Evolutionary conservation across 2,797 vertebrate species (phyloP).

Genomic region (Oophaga sylvatica): DNA sequence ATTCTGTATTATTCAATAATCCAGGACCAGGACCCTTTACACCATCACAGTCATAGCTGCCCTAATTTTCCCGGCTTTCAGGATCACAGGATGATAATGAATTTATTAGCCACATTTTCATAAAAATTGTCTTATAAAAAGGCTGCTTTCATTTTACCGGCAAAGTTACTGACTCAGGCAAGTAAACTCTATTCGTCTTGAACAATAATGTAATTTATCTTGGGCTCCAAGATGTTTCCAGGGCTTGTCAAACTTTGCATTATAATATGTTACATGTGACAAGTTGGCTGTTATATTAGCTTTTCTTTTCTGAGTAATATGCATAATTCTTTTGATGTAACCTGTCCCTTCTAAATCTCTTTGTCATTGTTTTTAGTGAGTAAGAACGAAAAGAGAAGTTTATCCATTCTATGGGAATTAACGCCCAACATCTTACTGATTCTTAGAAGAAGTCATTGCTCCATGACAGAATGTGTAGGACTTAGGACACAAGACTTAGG

Average conservation of each 20-base stretch:
- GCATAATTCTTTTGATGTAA: not conserved
- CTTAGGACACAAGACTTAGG: not conserved
- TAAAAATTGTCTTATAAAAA: not conserved
- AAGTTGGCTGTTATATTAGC: slow-evolving; percentile 31
- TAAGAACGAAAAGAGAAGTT: not conserved
- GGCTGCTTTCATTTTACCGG: not conserved
- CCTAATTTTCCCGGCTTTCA: too few relatives aligned
- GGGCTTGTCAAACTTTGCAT: not conserved
- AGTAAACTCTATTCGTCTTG: not conserved
- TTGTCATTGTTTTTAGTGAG: not conserved
- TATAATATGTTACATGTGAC: slow-evolving; percentile 16
- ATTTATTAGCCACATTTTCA: too few relatives aligned
- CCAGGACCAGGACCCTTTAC: too few relatives aligned
- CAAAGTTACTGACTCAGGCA: not conserved
- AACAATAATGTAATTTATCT: slow-evolving; percentile 10
- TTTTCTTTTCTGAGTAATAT: slow-evolving; percentile 46
- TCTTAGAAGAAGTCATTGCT: not conserved
- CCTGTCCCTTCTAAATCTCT: not conserved
- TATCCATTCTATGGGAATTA: not conserved
- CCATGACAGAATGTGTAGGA: not conserved
- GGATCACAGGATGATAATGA: too few relatives aligned
- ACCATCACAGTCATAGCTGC: too few relatives aligned
- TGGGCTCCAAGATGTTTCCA: not conserved
- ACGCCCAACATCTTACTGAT: not conserved
- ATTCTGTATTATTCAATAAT: too few relatives aligned